Evolutionary conservation across 2,888 invertebrate genomes (phyloP).

Genomic region (Cyclophora punctaria): DNA sequence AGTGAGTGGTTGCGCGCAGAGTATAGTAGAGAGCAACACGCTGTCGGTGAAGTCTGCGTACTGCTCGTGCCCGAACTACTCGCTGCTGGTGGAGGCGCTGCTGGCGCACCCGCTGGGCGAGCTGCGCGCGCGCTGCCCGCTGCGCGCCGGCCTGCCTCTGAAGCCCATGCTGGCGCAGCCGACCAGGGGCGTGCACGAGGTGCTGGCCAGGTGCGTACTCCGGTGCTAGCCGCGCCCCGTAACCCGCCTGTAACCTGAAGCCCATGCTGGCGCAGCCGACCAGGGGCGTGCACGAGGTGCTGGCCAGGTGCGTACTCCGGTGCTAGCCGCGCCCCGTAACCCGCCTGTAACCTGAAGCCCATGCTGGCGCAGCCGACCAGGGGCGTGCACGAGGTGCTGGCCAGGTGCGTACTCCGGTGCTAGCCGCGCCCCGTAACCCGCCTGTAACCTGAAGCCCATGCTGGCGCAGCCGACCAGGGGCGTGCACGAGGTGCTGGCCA

Average conservation of each 20-base stretch:
- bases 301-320: conserved; percentile 73
- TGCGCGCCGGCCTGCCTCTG: conserved; percentile 94
- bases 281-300: conserved; percentile 91
- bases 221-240: conserved; percentile 92
- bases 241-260: conserved; percentile 96
- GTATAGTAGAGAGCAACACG: conserved; percentile 78
- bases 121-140: conserved; percentile 86
- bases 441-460: conserved; percentile 99
- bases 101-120: conserved; percentile 83
- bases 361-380: conserved; percentile 99
- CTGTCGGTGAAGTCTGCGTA: conserved; percentile 92
- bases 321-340: too few relatives aligned
- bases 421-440: too few relatives aligned
- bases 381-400: conserved; percentile 91
- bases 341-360: conserved; percentile 77
- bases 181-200: conserved; percentile 93
- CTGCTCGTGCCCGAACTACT: conserved; percentile 96
- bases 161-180: conserved; percentile 99
- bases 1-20: conserved; percentile 6
- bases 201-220: conserved; percentile 83
- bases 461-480: conserved; percentile 98
- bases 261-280: conserved; percentile 99
- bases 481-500: conserved; percentile 88
- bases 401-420: too few relatives aligned
- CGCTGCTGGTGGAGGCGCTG: conserved; percentile 74